Evolutionary conservation across 2,888 invertebrate species (phyloP), one percentile per base, ranked within the genome.

Genomic region (Drosophila cracens): DNA sequence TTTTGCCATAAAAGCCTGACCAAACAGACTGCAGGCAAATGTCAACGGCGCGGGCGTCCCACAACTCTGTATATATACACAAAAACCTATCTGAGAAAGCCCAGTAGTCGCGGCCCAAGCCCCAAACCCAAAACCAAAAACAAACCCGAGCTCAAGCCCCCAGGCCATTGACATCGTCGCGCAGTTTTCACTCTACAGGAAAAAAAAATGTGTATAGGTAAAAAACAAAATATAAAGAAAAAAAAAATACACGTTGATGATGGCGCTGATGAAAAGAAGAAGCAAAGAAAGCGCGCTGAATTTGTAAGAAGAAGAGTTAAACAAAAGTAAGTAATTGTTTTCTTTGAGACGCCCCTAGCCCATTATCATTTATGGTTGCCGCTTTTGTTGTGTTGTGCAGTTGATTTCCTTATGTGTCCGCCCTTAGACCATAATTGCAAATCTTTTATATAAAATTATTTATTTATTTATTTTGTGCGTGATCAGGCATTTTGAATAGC

Each of bases 271-370:
- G 61, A 66, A 74, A 64, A 46, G 25, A 70, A 66, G 70, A 66
- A 54, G 67, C 64, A 77, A 87, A 89, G 82, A 87, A 87, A 87
- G 89, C 81, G 83, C 78, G 81, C 73, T 79, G 74, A 88, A 83
- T 81, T 79, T 73, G 73, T 73, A 78, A 62, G 70, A 77, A 76
- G 70, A 77, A 76, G 84, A 87, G 70, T 68, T 71, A 70, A 76
- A 65, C 79, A 82, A 77, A 82, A 69, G 56, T 70, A 70, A 76
- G 68, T 86, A 83, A 86, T 86, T 86, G 79, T 83, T 86, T 86
- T 72, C 72, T 57, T 46, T 64, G 52, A 33, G 57, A 64, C 64
- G 59, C 54, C 54, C 63, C 60, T 65, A 38, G 49, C 18, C 57
- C 73, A 83, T 72, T 80, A 84, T 82, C 65, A 75, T 74, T 79